Evolutionary conservation across 2,113 vertebrate genomes (phyloP).

Genomic region (Tachysurus vachellii): DNA sequence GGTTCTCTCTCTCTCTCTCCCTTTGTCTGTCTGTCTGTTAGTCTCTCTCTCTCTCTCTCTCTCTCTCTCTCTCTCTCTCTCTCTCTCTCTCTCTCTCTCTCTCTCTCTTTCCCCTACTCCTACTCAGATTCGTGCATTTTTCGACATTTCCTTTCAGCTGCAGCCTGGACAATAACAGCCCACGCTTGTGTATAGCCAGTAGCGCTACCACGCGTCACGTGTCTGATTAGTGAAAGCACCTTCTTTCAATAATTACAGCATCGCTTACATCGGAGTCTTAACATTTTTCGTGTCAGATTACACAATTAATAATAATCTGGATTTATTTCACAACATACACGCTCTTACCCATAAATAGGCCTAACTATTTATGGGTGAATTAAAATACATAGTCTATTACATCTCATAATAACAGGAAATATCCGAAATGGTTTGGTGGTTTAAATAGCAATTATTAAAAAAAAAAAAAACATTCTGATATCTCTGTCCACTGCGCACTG

Average conservation of each 20-base stretch:
- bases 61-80: not conserved
- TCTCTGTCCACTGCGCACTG: no score
- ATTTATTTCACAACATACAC: not conserved
- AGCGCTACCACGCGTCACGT: not conserved
- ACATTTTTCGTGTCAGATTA: not conserved
- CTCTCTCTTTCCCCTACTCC: not conserved
- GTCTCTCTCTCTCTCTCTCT: conserved; percentile 14
- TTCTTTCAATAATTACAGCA: not conserved
- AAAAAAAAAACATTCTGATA: not conserved
- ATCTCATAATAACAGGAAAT: not conserved
- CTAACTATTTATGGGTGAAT: not conserved
- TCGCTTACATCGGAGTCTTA: not conserved
- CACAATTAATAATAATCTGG: not conserved
- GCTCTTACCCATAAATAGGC: not conserved
- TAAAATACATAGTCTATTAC: not conserved
- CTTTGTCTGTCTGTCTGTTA: not conserved
- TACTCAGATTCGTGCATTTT: conserved; percentile 9
- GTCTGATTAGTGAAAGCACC: conserved; percentile 19
- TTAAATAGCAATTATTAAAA: not conserved
- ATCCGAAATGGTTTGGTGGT: not conserved
- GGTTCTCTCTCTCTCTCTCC: not conserved
- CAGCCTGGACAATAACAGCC: conserved; percentile 18
- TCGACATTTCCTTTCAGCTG: not conserved
- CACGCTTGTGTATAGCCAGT: not conserved
- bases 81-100: not conserved